Evolutionary conservation across 1,140 invertebrate species (phyloP).

Genomic region (Acyrthosiphon pisum): DNA sequence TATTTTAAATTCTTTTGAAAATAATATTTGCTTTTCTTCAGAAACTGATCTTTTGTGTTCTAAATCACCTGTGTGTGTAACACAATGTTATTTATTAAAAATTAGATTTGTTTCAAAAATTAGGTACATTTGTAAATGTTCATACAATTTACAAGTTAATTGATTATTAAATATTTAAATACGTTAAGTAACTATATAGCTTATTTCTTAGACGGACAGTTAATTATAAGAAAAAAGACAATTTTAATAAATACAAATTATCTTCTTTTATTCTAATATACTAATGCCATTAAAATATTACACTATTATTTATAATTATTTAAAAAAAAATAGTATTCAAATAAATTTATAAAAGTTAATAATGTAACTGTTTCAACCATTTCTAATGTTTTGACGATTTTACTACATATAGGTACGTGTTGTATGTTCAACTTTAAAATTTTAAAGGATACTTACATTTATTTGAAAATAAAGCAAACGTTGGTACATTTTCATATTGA

Average conservation of each 20-base stretch:
- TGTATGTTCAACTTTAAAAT: not conserved
- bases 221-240: not conserved
- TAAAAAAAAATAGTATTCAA: not conserved
- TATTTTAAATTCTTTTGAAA: conserved; percentile 76
- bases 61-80: conserved; percentile 70
- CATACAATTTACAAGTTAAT: not conserved
- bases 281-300: not conserved
- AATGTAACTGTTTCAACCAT: not conserved
- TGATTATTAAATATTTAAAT: not conserved
- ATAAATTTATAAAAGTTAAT: not conserved
- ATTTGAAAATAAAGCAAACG: conserved; percentile 82
- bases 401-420: not conserved
- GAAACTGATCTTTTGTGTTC: conserved; percentile 85
- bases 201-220: not conserved
- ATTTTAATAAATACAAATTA: not conserved
- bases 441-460: conserved; percentile 66
- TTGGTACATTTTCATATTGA: conserved; percentile 68
- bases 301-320: not conserved
- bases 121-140: not conserved
- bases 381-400: not conserved
- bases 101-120: not conserved
- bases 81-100: not conserved
- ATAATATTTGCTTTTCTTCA: conserved; percentile 78
- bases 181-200: not conserved
- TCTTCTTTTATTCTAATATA: not conserved